A percentile compares a stretch with the other conserved stretches of the same genome.
phyloP scores from a whole-genome alignment of 2,888 invertebrate species.

The Melinaea marsaeus region DNA sequence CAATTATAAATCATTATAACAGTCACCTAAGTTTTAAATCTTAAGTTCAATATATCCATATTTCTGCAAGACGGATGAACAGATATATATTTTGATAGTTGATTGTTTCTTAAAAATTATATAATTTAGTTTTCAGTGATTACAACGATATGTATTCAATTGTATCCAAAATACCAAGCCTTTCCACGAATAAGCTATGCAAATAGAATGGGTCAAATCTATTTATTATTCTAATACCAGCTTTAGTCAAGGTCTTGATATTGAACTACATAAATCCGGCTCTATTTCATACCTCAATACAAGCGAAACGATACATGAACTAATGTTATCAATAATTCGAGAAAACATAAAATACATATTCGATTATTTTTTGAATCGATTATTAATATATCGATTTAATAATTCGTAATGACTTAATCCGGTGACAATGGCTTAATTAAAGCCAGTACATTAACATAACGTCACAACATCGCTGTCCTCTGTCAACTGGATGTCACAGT shows the following conservation, averaged over 20 bases:
- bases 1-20: too few species aligned
- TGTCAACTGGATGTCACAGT: constrained; percentile 66
- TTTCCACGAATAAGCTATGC: constrained; percentile 13
- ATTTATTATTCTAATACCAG: constrained; percentile 27
- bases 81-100: too few species aligned
- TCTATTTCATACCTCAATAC: constrained; percentile 9
- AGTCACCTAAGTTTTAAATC: too few species aligned
- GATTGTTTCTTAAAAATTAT: too few species aligned
- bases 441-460: constrained; percentile 59
- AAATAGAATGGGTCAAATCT: constrained; percentile 27
- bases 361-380: too few species aligned
- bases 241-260: constrained; percentile 35
- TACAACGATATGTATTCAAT: background rate
- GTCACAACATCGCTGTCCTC: constrained; percentile 60
- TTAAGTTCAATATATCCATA: too few species aligned
- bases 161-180: background rate
- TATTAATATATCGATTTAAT: too few species aligned
- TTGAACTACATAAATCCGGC: constrained; percentile 32
- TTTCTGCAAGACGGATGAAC: too few species aligned
- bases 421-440: constrained; percentile 63
- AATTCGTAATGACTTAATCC: constrained; percentile 53
- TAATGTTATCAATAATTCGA: too few species aligned
- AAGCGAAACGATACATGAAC: too few species aligned
- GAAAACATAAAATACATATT: too few species aligned
- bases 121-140: too few species aligned